Base-by-base conservation (phyloP, 1,140 invertebrate species). In the Anastrepha ludens region DNA sequence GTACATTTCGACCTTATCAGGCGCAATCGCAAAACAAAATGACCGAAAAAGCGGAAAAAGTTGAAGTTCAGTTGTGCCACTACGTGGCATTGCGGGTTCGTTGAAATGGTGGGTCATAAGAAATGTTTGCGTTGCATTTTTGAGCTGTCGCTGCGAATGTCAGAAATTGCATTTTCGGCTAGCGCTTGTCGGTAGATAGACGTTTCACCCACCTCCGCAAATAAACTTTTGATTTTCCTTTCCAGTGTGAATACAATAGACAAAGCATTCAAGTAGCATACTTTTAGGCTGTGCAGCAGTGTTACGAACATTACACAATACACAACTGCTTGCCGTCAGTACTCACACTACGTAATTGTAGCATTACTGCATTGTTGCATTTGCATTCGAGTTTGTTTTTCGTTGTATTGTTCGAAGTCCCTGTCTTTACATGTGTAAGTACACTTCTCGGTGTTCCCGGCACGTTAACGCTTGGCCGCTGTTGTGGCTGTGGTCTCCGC, bases 151-250 rank as follows among this genome's bases (percentile, higher is more conserved):
- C 55, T 81, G 74, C 50, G n/a, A 81, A 81, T 81, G 47, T 81
- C 74, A 81, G 74, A 81, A 81, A 81, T 58, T 81, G 74, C 74
- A 81, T 81, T 81, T 81, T 81, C 74, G 74, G 74, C 17, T 81
- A 41, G 74, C 74, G 44, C 17, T 81, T 81, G 47, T 81, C 74
- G 47, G 50, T 62, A 17, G 60, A 9, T n/a, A 62, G 74, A 11
- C 74, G 8, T 50, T 50, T 58, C 74, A 58, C 74, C 74, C 13
- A 81, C 2, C n/a, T 8, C 8, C 47, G 47, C 47, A 55, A 55
- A 29, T 58, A 20, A 81, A 55, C 20, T 47, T 44, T 3, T 4
- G 20, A 17, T 58, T 20, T 17, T 17, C 60, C 74, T 47, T 9
- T 50, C n/a, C 5, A 20, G 47, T 0, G 44, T 41, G 29, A 29